phyloP scores from a whole-genome alignment of 2,113 vertebrate genomes.

The Drymodes brunneopygia region DNA sequence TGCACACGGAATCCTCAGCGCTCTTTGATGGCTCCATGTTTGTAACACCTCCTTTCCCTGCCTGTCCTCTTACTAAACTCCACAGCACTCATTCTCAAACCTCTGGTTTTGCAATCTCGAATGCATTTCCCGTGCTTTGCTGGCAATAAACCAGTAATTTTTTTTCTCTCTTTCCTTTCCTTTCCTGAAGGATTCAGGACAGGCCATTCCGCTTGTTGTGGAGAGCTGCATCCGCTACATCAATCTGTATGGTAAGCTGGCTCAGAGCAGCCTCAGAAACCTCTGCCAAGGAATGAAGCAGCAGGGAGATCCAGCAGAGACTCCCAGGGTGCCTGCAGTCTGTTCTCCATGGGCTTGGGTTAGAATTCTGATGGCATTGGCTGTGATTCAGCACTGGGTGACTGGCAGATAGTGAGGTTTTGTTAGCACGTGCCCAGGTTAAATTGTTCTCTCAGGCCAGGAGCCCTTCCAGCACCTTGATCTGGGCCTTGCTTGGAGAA shows the following conservation, averaged over 20 bases:
- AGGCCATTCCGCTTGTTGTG: conserved; percentile 93
- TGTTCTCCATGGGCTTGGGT: fast-evolving
- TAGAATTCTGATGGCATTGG: not conserved
- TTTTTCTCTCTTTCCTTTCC: not conserved
- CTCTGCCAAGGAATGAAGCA: not conserved
- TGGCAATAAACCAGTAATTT: not conserved
- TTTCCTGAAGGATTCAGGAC: conserved; percentile 84
- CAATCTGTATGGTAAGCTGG: conserved; percentile 89
- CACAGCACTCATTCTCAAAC: conserved; percentile 16
- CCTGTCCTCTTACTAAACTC: conserved; percentile 67
- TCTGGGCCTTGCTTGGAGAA: not conserved
- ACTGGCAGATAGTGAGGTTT: not conserved
- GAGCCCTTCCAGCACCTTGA: not conserved
- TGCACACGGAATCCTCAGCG: not conserved
- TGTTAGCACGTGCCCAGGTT: not conserved
- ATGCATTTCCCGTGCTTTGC: not conserved
- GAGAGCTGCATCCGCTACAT: conserved; percentile 98
- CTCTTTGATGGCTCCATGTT: not conserved
- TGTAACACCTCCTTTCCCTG: conserved; percentile 52
- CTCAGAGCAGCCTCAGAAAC: fast-evolving
- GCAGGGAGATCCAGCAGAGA: not conserved
- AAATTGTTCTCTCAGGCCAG: fast-evolving
- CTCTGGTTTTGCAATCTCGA: conserved; percentile 13
- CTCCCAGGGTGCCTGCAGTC: not conserved
- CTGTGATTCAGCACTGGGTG: not conserved